phyloP scores from a whole-genome alignment of 2,797 vertebrate genomes.

The Xiphophorus birchmanni region DNA sequence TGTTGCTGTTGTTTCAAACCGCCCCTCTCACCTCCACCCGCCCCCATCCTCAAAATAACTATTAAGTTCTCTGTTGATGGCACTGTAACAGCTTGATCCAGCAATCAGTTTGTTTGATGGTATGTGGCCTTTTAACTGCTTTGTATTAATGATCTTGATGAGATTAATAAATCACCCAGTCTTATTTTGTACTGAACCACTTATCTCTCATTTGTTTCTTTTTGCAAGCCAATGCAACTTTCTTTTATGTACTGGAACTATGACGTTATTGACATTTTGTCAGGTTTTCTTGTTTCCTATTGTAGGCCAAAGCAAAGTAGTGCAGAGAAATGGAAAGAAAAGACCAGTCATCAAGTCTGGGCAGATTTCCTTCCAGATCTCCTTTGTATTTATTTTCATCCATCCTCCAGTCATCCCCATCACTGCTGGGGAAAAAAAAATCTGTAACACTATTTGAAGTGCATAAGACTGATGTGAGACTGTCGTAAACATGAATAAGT shows the following conservation, averaged over 20 bases:
- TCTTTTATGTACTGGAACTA: too few relatives aligned
- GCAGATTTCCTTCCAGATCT: background rate
- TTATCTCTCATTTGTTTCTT: constrained; percentile 36
- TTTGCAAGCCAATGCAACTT: background rate
- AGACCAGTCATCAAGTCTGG: background rate
- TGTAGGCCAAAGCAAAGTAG: background rate
- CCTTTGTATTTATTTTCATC: background rate
- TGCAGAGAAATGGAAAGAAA: background rate
- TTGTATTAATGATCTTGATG: constrained; percentile 98
- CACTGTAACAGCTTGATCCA: constrained; percentile 84
- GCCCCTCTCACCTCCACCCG: background rate
- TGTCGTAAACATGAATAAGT: too few relatives aligned
- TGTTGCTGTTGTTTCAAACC: background rate
- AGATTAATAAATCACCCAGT: constrained; percentile 99
- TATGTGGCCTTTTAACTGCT: constrained; percentile 95
- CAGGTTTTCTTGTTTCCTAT: background rate
- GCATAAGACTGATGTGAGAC: too few relatives aligned
- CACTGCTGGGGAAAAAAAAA: too few relatives aligned
- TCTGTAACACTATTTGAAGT: too few relatives aligned
- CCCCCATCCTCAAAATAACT: constrained; percentile 19
- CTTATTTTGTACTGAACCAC: constrained; percentile 91
- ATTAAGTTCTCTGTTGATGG: constrained; percentile 69
- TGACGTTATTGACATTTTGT: background rate
- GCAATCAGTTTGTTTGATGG: constrained; percentile 88
- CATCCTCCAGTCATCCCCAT: background rate